Evolutionary conservation across 2,113 vertebrate species (phyloP).

Genomic region (Sylvietta virens): DNA sequence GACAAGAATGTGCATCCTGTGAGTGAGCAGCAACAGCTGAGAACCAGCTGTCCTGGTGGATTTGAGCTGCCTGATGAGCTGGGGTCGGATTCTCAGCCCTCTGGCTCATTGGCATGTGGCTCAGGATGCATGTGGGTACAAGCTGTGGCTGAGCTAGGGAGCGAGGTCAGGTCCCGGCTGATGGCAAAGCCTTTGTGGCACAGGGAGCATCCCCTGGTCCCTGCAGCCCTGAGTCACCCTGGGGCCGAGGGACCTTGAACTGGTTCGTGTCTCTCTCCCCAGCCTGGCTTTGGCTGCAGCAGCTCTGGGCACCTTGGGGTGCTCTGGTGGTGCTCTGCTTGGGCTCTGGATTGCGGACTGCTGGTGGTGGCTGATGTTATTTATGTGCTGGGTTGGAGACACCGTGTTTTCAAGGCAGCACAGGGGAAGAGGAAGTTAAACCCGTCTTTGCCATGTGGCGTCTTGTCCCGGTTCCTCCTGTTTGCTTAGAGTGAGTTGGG

Average conservation of each 20-base stretch:
- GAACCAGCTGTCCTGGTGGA: conserved; percentile 33
- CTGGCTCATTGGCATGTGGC: not conserved
- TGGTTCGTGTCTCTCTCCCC: not conserved
- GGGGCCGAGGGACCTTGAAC: not conserved
- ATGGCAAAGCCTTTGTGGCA: not conserved
- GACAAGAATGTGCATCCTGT: not conserved
- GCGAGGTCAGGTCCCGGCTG: rapidly evolving
- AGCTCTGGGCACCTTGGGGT: not conserved
- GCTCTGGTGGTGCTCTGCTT: not conserved
- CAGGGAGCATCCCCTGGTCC: not conserved
- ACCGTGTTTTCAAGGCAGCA: rapidly evolving
- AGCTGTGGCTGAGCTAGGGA: not conserved
- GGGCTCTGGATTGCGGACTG: rapidly evolving
- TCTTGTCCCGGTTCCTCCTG: not conserved
- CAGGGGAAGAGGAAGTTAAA: not conserved
- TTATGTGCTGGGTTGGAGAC: not conserved
- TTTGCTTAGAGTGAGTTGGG: not conserved
- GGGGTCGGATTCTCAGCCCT: not conserved
- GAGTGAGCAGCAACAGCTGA: conserved; percentile 56
- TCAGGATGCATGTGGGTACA: not conserved
- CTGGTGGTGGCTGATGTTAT: not conserved
- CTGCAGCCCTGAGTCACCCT: not conserved
- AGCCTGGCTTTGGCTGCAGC: not conserved
- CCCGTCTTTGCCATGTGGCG: not conserved
- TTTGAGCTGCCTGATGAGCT: not conserved